These are phyloP conservation scores for Percopsis omiscomaycus DNA, from an alignment of 2,797 vertebrate species.

Conservation along the genomic window DNA sequence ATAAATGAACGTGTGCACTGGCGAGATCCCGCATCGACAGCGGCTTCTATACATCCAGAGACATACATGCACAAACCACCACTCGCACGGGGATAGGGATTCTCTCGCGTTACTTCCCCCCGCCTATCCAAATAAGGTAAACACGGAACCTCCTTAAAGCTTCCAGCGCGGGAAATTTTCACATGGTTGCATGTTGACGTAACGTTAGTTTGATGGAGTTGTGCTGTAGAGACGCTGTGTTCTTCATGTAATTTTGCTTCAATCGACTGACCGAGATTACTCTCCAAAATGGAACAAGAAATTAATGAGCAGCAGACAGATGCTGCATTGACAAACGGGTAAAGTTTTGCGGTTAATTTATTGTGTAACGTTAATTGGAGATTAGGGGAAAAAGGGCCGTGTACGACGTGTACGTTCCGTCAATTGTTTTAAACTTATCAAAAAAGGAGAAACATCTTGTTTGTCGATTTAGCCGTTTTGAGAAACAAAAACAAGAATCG, in stretches of 20 bases:
- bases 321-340: slow-evolving; percentile 8
- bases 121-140: background rate
- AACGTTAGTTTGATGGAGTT: background rate
- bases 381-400: no score
- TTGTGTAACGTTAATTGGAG: no score
- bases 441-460: no score
- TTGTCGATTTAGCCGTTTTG: no score
- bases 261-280: background rate
- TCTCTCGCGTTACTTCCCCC: background rate
- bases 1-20: no score
- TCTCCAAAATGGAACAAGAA: slow-evolving; percentile 37
- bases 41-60: no score
- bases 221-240: background rate
- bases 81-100: no score
- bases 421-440: no score
- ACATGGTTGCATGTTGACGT: background rate
- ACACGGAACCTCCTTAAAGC: background rate
- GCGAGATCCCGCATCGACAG: no score
- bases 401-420: no score
- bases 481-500: no score
- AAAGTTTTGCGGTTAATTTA: background rate
- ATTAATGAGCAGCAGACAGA: background rate
- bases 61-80: no score
- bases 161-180: slow-evolving; percentile 1
- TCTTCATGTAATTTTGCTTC: background rate